Evolutionary conservation across 2,888 invertebrate genomes (phyloP), one percentile per base, ranked within the genome.

Genomic region (Electrophaes corylata): DNA sequence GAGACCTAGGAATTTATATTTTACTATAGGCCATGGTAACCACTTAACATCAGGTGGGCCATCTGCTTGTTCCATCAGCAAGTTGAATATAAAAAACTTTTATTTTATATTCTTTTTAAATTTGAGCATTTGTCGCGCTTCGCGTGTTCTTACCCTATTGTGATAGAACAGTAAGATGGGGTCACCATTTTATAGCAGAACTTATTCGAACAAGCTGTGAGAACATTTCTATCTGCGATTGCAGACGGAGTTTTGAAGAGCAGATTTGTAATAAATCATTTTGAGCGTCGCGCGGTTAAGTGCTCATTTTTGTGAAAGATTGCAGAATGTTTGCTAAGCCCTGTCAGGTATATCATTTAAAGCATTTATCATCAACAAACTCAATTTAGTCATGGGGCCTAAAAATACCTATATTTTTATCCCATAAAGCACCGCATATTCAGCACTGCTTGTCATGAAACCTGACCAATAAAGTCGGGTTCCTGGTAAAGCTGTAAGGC

Each of bases 131-230:
- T 12, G 31, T 41, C 45, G 19, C 37, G 37, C 20, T 11, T 8
- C 14, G 20, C 31, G 8, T 23, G 19, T 48, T 20, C 44, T 20
- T 57, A 41, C 18, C 23, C 40, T 4, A 26, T 45, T 45, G 48
- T 59, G 60, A 60, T 56, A 23, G 43, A 53, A 46, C 35, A 35
- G 57, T 57, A 55, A 48, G 64, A 63, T 55, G 46, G 63, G 67
- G 57, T 67, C 66, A 67, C 70, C 66, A 66, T 71, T 74, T 75
- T 61, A 75, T 72, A 72, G 66, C 66, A 60, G 67, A 78, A 78
- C 73, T 78, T 77, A 67, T 66, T 66, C 53, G 60, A 64, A 69
- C 60, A 66, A 67, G 58, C 67, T 71, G 61, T 63, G 66, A 71
- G 67, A 65, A 72, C 66, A 73, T 64, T 62, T 56, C 50, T 57